Percentiles rank a stretch among this genome's conserved stretches.
Conservation (phyloP, 2,888 invertebrate species). For the Eupithecia insigniata region DNA sequence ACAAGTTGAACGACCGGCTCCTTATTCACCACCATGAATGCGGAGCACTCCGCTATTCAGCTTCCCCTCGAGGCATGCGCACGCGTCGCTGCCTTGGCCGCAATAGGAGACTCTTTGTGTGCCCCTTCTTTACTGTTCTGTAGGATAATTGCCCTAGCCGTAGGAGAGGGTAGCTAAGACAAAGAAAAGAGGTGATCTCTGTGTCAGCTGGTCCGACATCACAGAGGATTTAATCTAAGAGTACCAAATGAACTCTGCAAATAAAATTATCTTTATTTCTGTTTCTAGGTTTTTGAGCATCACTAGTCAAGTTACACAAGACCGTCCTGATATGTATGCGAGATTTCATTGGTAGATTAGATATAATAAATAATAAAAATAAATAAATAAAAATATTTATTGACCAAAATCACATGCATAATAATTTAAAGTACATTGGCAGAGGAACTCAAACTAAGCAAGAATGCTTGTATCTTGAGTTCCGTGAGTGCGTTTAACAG, state of each 20-base stretch:
- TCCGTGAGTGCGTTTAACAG: too few relatives aligned
- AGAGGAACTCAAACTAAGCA: too few relatives aligned
- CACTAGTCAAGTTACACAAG: not conserved
- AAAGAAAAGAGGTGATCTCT: not conserved
- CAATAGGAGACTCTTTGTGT: not conserved
- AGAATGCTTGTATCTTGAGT: too few relatives aligned
- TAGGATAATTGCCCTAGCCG: not conserved
- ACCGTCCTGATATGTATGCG: not conserved
- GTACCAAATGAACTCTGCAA: not conserved
- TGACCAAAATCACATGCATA: too few relatives aligned
- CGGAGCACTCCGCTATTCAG: constrained; percentile 15
- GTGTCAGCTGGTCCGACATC: not conserved
- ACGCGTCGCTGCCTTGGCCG: constrained; percentile 10
- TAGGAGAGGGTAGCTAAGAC: not conserved
- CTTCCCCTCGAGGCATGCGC: constrained; percentile 21
- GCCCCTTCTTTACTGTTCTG: not conserved
- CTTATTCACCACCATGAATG: constrained; percentile 1
- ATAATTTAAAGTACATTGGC: too few relatives aligned
- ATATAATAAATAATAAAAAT: too few relatives aligned
- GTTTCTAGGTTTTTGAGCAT: not conserved
- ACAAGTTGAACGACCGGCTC: constrained; percentile 71
- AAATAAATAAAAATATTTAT: too few relatives aligned
- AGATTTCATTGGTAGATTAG: not conserved
- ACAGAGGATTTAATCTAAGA: not conserved
- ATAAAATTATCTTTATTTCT: too few relatives aligned